phyloP scores from a whole-genome alignment of 2,888 invertebrate genomes.

The Pristionchus japonicus region DNA sequence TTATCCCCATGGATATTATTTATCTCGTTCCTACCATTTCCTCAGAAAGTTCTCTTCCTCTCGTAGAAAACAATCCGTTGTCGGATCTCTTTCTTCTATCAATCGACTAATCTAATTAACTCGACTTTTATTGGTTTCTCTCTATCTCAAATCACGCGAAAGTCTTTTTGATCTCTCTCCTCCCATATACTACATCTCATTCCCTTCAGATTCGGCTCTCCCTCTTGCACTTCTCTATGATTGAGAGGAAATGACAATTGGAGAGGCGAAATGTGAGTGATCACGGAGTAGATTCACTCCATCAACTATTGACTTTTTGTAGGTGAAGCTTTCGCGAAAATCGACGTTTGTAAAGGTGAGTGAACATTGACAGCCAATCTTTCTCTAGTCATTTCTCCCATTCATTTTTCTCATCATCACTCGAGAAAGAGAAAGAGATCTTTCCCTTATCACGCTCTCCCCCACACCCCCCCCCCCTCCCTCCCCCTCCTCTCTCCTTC shows the following conservation, averaged over 20 bases:
- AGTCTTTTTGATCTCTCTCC: not conserved
- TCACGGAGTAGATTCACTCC: not conserved
- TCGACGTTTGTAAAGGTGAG: constrained; percentile 27
- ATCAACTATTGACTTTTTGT: not conserved
- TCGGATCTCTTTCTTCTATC: not conserved
- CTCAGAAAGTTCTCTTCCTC: not conserved
- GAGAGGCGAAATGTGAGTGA: not conserved
- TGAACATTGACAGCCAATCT: not conserved
- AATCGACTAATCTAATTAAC: not conserved
- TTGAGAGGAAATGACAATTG: constrained; percentile 8
- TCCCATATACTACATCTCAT: not conserved
- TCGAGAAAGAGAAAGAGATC: constrained; percentile 11
- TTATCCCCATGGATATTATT: not conserved
- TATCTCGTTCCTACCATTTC: not conserved
- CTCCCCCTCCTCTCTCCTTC: not conserved
- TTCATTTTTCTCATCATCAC: not conserved
- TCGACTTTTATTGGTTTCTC: not conserved
- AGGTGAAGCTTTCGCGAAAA: constrained; percentile 33
- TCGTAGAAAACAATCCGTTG: not conserved
- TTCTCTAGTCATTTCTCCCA: not conserved
- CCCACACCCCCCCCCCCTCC: no score
- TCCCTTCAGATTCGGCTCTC: not conserved
- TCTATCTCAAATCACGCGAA: not conserved
- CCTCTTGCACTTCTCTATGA: not conserved
- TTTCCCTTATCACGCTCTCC: not conserved